Conservation (phyloP, 2,113 vertebrate genomes). For the Manacus vitellinus region DNA sequence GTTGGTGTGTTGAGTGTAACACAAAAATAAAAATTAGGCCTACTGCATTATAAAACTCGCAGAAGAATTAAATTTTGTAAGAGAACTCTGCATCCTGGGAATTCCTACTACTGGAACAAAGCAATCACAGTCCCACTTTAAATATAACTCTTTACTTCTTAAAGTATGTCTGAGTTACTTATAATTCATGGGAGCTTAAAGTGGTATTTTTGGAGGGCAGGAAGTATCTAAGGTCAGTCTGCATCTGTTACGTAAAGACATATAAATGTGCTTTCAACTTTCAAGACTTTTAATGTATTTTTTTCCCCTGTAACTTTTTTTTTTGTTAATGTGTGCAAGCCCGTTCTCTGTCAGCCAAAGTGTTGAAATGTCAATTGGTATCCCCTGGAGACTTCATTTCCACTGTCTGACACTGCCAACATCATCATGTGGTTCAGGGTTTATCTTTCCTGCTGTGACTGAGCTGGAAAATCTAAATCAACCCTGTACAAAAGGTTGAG, state of each 20-base stretch:
- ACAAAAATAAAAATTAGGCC: neutral
- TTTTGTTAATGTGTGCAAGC: neutral
- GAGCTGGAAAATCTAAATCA: constrained; percentile 48
- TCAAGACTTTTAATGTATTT: neutral
- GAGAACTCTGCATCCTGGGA: neutral
- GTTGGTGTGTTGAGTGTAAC: neutral
- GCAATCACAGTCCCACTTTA: neutral
- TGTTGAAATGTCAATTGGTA: constrained; percentile 41
- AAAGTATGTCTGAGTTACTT: neutral
- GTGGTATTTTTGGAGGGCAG: neutral
- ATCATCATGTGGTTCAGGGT: constrained; percentile 31
- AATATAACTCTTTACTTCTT: neutral
- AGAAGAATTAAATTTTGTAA: neutral
- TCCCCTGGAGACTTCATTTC: constrained; percentile 38
- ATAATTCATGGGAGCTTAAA: neutral
- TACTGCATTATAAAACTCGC: neutral
- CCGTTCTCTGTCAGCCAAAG: constrained; percentile 30
- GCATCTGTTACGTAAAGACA: neutral
- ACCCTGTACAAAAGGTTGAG: neutral
- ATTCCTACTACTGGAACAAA: neutral
- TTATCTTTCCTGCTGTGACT: constrained; percentile 32
- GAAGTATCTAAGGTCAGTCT: neutral
- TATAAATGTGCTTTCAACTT: neutral
- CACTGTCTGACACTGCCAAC: constrained; percentile 29
- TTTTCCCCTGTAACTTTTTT: neutral